Conservation (phyloP, 2,113 vertebrate genomes). For the Dermatemys mawii region DNA sequence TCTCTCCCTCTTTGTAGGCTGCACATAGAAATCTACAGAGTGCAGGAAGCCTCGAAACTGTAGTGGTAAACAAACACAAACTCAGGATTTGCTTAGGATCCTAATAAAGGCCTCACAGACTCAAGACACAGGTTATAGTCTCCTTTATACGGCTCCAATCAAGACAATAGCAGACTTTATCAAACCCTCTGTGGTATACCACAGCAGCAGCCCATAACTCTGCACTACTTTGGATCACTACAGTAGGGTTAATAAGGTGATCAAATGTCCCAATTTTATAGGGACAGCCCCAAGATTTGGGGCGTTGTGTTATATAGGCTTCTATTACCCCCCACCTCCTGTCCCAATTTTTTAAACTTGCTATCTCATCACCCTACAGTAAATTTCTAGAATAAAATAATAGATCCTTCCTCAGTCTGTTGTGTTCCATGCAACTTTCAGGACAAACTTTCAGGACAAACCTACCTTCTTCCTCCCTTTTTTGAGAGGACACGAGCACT, state of each 20-base stretch:
- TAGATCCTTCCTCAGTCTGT: background rate
- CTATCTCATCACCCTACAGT: no score
- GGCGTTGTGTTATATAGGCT: no score
- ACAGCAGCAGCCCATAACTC: background rate
- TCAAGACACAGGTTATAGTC: background rate
- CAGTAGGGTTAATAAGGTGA: no score
- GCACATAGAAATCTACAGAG: background rate
- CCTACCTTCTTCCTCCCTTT: background rate
- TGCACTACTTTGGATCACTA: background rate
- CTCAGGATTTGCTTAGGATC: background rate
- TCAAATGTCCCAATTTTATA: no score
- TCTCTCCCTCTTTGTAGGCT: background rate
- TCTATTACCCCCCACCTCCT: no score
- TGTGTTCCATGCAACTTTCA: rapidly evolving
- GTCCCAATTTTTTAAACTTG: no score
- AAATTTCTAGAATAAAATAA: background rate
- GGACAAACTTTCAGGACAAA: background rate
- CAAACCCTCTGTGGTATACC: background rate
- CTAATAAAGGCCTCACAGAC: background rate
- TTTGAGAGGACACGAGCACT: background rate
- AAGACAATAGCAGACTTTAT: background rate
- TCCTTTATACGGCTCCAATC: background rate
- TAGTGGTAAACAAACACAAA: background rate
- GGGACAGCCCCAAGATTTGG: no score
- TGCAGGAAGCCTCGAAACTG: background rate